Base-by-base conservation (phyloP, 2,888 invertebrate species). In the Dichetophora obliterata region DNA sequence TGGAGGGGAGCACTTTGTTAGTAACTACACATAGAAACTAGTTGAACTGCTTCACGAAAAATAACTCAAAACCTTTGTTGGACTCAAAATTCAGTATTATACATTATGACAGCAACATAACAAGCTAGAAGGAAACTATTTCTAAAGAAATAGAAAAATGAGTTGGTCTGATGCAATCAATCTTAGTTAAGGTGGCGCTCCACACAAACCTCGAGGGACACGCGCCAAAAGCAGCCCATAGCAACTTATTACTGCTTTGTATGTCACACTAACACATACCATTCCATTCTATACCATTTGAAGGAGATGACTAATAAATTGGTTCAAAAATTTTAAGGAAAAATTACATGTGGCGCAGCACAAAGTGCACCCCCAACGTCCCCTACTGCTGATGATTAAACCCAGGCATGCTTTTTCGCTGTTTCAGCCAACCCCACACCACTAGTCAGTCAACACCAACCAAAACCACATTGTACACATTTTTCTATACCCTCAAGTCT, bases 381-480 rank as follows among this genome's bases (percentile, higher is more conserved):
- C 24, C 57, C 24, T 48, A 9, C 71, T 16, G 24, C 57, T n/a
- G n/a, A 34, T n/a, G 37, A 48, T 24, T n/a, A 6, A 52, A 11
- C 34, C 59, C 43, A 71, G 57, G 57, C 34, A 22, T 57, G 27
- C 66, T 16, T 27, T 14, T 81, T 48, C 65, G 27, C 66, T 16
- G 11, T 14, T 81, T 48, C 65, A 71, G 34, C 24, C 31, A 48
- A 73, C 63, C 61, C 73, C 75, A 77, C 77, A 75, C 78, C 76
- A 78, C 68, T 57, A 68, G 66, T 77, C 80, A 79, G 76, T 78
- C 75, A n/a, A n/a, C 5, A 31, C 78, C 79, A 59, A 31, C 54
- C 34, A 27, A 8, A 34, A 59, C 24, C 71, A 71, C 71, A 71
- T 71, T 71, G 71, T 71, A 71, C 71, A 71, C 57, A 71, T 71